Evolutionary conservation across 2,113 vertebrate genomes (phyloP).

Genomic region (Chamaea fasciata): DNA sequence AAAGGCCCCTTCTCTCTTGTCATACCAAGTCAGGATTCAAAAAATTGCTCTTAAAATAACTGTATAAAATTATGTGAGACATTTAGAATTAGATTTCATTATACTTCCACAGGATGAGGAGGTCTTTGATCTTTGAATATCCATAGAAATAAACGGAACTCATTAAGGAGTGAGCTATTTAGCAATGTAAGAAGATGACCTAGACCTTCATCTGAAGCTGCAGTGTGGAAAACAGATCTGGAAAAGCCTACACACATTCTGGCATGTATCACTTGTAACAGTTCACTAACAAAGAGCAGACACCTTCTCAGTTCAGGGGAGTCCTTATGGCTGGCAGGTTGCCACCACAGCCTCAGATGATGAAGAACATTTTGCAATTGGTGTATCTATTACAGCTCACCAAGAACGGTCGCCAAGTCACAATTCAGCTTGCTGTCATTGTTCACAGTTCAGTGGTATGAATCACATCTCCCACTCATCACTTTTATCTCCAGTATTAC

Average conservation of each 20-base stretch:
- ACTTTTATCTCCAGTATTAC: neutral
- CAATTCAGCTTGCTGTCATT: neutral
- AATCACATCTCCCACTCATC: constrained; percentile 41
- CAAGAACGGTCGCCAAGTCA: neutral
- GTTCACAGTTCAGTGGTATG: neutral
- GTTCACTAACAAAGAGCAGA: neutral
- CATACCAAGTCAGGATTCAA: neutral
- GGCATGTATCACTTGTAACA: neutral
- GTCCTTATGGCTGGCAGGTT: neutral
- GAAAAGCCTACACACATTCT: neutral
- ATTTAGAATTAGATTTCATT: constrained; percentile 10
- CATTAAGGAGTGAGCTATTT: neutral
- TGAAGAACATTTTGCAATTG: neutral
- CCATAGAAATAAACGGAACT: constrained; percentile 13
- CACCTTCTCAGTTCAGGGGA: neutral
- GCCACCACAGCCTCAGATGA: neutral
- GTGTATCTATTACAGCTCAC: neutral
- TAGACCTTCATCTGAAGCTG: neutral
- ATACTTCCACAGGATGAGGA: neutral
- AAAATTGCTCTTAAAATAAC: constrained; percentile 33
- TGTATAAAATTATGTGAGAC: constrained; percentile 12
- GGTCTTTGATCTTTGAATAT: constrained; percentile 6
- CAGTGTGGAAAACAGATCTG: neutral
- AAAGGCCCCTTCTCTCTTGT: neutral
- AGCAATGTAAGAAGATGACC: neutral